Evolutionary conservation across 2,888 invertebrate genomes (phyloP), one percentile per base, ranked within the genome.

Genomic region (Sipha maydis): DNA sequence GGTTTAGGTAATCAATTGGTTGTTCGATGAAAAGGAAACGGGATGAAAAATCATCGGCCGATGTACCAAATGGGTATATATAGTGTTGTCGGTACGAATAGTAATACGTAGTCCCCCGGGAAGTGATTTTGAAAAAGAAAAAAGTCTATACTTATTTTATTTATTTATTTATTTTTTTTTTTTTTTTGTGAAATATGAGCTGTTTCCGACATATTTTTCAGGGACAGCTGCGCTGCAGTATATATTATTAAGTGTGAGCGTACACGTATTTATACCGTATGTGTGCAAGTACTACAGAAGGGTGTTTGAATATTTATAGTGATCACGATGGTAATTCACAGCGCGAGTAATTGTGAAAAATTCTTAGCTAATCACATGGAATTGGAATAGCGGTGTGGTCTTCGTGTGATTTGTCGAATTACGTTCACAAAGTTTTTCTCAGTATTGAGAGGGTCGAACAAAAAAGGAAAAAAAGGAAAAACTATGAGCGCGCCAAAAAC

Each of bases 171-270:
- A 34, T 75, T 41, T 78, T 38, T 79, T 28, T 28, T 28, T 28
- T 41, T 78, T 38, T 79, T 28, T 28, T 28, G 11, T 88, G 86
- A 88, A 88, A 88, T 80, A 80, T 80, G 86, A 88, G 69, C 71
- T n/a, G 38, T 79, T 86, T 88, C 86, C 86, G 80, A 88, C 86
- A 88, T 21, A 38, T 88, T 88, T 79, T 88, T 71, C 54, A 14
- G 71, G 85, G 86, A 80, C 86, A 88, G 73, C 86, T 79, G 86
- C 86, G 17, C 31, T 67, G 34, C 61, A 69, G 38, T 75, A 56
- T 75, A 48, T 48, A 76, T 21, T 76, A 61, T 61, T 84, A 67
- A 75, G 75, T 54, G 73, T 75, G n/a, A 9, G 48, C n/a, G 41
- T 67, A 38, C 14, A n/a, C 25, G 73, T 73, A 25, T 86, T 48